A percentile compares a stretch with the other conserved stretches of the same genome.
phyloP scores from a whole-genome alignment of 2,797 vertebrate species.

The Falco rusticolus region DNA sequence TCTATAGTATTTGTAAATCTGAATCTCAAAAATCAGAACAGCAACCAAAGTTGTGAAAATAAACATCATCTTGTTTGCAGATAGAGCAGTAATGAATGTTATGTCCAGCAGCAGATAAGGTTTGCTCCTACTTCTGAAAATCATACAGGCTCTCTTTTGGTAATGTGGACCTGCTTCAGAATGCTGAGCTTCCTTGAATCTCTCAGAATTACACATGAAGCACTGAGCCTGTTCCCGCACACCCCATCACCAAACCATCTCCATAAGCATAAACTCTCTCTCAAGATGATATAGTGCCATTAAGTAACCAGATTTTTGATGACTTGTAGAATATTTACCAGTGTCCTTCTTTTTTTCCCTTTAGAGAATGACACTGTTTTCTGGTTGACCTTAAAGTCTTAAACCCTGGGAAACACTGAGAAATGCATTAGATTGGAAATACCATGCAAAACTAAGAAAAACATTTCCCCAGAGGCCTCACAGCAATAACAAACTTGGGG shows the following conservation, averaged over 20 bases:
- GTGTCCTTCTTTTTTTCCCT: background rate
- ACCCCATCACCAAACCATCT: background rate
- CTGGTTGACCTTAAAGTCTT: background rate
- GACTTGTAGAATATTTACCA: background rate
- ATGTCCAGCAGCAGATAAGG: background rate
- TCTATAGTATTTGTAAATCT: background rate
- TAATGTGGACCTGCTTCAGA: background rate
- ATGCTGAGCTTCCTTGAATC: background rate
- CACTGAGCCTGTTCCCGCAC: background rate
- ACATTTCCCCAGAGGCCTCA: background rate
- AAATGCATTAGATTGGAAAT: background rate
- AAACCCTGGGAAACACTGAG: background rate
- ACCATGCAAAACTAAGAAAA: background rate
- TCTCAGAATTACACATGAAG: background rate
- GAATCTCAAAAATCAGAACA: background rate
- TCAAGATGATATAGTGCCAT: background rate
- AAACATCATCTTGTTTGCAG: background rate
- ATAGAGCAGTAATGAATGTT: background rate
- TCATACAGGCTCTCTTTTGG: rapidly evolving
- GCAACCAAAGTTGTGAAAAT: background rate
- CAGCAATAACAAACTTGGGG: background rate
- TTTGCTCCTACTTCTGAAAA: background rate
- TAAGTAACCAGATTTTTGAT: background rate
- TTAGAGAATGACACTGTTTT: background rate
- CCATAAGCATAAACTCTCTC: background rate